These are phyloP conservation scores for Helobdella robusta DNA, from an alignment of 2,888 invertebrate species.

Conservation along the genomic window DNA sequence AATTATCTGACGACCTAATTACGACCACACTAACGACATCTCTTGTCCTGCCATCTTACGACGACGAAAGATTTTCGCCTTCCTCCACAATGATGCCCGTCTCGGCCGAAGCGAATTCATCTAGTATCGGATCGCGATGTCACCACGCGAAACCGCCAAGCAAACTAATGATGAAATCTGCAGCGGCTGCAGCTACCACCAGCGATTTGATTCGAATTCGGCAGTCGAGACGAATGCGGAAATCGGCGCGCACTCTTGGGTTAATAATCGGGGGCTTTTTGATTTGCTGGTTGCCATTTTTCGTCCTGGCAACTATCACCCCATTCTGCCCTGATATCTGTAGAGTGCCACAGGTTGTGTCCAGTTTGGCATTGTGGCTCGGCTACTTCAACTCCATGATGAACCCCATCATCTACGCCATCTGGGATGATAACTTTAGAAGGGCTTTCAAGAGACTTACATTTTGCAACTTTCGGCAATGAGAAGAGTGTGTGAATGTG, in stretches of 20 bases:
- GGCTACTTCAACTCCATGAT: constrained; percentile 46
- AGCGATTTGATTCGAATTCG: constrained; percentile 16
- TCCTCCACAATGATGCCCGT: too few relatives aligned
- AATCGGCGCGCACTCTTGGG: constrained; percentile 35
- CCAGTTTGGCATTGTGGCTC: constrained; percentile 46
- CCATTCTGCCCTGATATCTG: constrained; percentile 33
- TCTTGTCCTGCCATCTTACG: too few relatives aligned
- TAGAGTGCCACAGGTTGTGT: constrained; percentile 32
- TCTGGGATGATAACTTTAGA: constrained; percentile 36
- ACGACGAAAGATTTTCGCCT: too few relatives aligned
- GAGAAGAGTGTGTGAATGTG: background rate
- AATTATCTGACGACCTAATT: too few relatives aligned
- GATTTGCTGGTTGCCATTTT: constrained; percentile 50
- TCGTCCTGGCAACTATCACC: constrained; percentile 46
- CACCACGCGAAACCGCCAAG: background rate
- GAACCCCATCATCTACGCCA: constrained; percentile 36
- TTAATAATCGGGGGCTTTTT: constrained; percentile 43
- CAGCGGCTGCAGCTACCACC: background rate
- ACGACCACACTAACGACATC: too few relatives aligned
- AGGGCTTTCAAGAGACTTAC: constrained; percentile 31
- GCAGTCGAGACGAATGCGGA: constrained; percentile 29
- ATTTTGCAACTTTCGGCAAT: constrained; percentile 26
- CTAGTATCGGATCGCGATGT: too few relatives aligned
- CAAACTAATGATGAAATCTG: background rate
- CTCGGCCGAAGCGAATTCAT: too few relatives aligned